Percentiles rank a stretch among this genome's conserved stretches.
These are phyloP conservation scores for Pycnonotus jocosus DNA, from an alignment of 2,113 vertebrate genomes.

Conservation along the genomic window DNA sequence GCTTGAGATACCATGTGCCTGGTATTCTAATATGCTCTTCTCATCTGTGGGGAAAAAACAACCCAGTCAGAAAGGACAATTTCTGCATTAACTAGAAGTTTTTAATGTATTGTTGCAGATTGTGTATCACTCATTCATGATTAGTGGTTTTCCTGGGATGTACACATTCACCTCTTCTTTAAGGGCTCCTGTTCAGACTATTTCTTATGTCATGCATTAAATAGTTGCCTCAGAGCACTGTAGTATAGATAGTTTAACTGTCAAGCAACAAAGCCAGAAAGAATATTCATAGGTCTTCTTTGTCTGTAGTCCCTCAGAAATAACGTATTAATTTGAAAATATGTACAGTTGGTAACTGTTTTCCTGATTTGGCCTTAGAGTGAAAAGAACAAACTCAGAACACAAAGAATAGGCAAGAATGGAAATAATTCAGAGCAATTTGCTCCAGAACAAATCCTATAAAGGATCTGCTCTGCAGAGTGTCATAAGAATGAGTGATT, in stretches of 20 bases:
- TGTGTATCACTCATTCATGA: neutral
- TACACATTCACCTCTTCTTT: neutral
- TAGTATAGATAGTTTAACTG: neutral
- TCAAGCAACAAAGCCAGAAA: neutral
- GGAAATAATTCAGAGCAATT: neutral
- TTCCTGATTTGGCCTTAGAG: neutral
- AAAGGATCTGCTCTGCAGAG: neutral
- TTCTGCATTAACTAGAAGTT: neutral
- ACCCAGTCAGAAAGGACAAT: neutral
- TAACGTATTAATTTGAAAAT: neutral
- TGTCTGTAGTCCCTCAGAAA: neutral
- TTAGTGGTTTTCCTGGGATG: neutral
- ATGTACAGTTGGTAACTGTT: neutral
- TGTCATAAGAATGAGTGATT: neutral
- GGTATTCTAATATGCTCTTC: neutral
- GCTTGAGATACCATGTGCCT: neutral
- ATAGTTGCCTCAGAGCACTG: neutral
- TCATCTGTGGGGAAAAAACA: neutral
- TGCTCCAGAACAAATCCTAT: neutral
- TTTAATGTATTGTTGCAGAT: neutral
- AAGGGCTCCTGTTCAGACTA: neutral
- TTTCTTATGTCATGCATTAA: neutral
- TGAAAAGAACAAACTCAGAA: neutral
- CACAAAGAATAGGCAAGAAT: neutral
- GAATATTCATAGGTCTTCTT: neutral